Evolutionary conservation across 1,140 invertebrate genomes (phyloP), one percentile per base, ranked within the genome.

Genomic region (Portunus trituberculatus): DNA sequence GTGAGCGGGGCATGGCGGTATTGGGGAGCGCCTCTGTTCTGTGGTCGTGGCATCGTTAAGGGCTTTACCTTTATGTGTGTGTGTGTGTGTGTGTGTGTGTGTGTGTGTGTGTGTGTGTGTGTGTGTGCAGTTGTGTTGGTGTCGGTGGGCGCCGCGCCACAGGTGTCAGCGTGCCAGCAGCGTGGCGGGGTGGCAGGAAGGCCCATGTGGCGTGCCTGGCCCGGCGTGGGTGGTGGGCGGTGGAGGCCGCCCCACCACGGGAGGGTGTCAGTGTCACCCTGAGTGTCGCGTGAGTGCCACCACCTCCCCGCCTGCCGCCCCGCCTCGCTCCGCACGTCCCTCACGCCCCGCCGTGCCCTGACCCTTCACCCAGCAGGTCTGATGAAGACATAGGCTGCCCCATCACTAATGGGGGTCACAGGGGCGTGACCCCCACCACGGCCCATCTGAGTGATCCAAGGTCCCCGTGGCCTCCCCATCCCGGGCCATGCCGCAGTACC

Each of bases 401-500:
- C 10, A 46, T 48, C 6, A 10, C 6, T 59, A n/a, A 29, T 12
- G 46, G 88, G n/a, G 45, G 39, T 48, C 32, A 12, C 7, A 14
- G 39, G 0, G 88, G 10, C 45, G 32, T 46, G 39, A 46, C 32
- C n/a, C 16, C 28, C 12, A 8, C 31, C 29, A 3, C 12, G 0
- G 28, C 20, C 83, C 20, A 32, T 10, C 20, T 32, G 14, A 32
- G 2, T 25, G 31, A 10, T 25, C 31, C n/a, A 48, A 46, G 32
- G 88, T 25, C 32, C n/a, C 88, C 10, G 45, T n/a, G 29, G 88
- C 88, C 39, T 4, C 45, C 88, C 28, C 48, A 8, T 29, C 14
- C 20, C 14, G 10, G 8, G 93, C 25, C 4, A 94, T 94, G 93
- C 93, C 93, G 67, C 93, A 91, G 59, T 94, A 94, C 88, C 32